A percentile compares a stretch with the other conserved stretches of the same genome.
phyloP scores from a whole-genome alignment of 64 coral and sea anemone species.

The Cladopsammia gracilis region DNA sequence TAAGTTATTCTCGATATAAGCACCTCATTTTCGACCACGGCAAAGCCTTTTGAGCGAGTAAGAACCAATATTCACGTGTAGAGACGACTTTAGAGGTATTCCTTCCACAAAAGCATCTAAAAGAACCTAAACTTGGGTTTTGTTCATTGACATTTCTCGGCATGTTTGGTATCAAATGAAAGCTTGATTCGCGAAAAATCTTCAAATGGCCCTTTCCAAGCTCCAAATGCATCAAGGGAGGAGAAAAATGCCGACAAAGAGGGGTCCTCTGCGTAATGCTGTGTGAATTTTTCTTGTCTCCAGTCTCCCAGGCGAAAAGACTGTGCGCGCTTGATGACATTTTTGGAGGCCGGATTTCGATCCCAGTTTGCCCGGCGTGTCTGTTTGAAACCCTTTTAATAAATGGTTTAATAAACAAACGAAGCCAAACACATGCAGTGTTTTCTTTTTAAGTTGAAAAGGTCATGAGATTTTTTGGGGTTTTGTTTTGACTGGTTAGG shows the following conservation, averaged over 20 bases:
- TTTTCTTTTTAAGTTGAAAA: too few species aligned
- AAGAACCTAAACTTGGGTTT: conserved; percentile 39
- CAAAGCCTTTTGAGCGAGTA: conserved; percentile 57
- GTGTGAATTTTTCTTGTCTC: conserved; percentile 14
- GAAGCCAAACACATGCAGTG: too few species aligned
- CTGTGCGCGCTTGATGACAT: conserved; percentile 1
- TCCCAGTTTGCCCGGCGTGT: conserved; percentile 52
- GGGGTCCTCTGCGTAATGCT: conserved; percentile 37
- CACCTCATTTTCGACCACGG: conserved; percentile 14
- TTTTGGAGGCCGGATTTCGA: conserved; percentile 38
- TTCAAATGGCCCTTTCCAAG: conserved; percentile 19
- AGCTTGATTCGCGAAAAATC: conserved; percentile 54
- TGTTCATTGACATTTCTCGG: conserved; percentile 50
- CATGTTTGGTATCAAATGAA: conserved; percentile 60
- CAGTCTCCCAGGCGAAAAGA: conserved; percentile 47
- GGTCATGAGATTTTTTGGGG: too few species aligned
- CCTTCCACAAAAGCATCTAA: conserved; percentile 34
- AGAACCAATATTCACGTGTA: conserved; percentile 23
- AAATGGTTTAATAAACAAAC: too few species aligned
- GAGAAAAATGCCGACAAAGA: conserved; percentile 20
- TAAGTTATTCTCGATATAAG: conserved; percentile 1
- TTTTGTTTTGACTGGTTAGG: too few species aligned
- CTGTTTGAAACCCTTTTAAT: too few species aligned
- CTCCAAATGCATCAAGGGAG: conserved; percentile 50
- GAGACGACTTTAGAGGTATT: conserved; percentile 45